Evolutionary conservation across 2,113 vertebrate species (phyloP).

Genomic region (Gopherus evgoodei): DNA sequence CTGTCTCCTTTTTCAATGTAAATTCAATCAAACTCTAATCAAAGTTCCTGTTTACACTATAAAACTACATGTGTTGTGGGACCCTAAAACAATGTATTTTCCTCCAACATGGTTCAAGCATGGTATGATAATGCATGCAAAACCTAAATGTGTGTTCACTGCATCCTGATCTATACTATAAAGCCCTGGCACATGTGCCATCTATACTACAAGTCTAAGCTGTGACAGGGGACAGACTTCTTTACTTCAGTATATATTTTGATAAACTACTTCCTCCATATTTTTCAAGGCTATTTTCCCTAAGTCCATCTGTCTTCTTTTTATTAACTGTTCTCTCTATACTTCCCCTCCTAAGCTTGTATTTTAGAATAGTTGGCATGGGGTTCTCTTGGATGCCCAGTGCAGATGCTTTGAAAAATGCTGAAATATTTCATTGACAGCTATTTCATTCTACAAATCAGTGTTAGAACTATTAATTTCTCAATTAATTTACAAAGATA

Average conservation of each 20-base stretch:
- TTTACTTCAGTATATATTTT: neutral
- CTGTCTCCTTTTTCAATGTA: neutral
- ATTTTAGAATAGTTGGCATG: neutral
- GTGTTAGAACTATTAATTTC: neutral
- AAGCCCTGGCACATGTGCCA: neutral
- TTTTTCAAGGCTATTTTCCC: neutral
- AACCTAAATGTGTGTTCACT: neutral
- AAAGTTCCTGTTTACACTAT: neutral
- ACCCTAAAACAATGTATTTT: neutral
- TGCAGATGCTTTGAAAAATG: neutral
- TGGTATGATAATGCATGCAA: neutral
- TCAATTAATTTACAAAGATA: neutral
- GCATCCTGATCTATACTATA: neutral
- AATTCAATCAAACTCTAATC: neutral
- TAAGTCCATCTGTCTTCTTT: neutral
- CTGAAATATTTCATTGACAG: neutral
- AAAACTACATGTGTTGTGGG: neutral
- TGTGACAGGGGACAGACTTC: neutral
- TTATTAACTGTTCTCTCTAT: neutral
- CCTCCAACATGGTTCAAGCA: neutral
- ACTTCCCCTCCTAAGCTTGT: neutral
- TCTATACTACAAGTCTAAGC: neutral
- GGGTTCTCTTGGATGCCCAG: neutral
- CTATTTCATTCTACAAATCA: neutral
- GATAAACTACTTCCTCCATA: neutral